Evolutionary conservation across 2,797 vertebrate genomes (phyloP), one percentile per base, ranked within the genome.

Genomic region (Pseudomugil gertrudae): DNA sequence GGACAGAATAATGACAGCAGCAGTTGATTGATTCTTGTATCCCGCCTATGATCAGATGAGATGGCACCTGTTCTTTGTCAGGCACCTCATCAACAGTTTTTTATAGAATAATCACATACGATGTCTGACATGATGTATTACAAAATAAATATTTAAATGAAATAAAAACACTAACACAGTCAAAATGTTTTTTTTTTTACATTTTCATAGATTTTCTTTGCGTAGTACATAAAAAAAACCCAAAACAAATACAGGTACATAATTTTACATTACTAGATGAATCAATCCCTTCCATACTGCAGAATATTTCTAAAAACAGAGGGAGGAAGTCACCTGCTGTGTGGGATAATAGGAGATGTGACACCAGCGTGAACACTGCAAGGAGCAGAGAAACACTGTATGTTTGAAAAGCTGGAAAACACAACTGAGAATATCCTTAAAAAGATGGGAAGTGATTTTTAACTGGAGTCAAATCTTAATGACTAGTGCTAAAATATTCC

Each of bases 121-220:
- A 65, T 71, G 65, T 19, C 8, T 58, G 57, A 63, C 66, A 76
- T 63, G 36, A 47, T 86, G 87, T 88, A 84, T 87, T 76, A 84
- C 54, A 84, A 85, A 88, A 89, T 89, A 88, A 89, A 89, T 84
- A 89, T 85, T 79, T 57, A 57, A 76, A 73, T 50, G 74, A 85
- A 84, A 78, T 61, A 63, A 71, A 85, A 83, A 79, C 57, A 72
- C 60, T 66, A 72, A 64, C 53, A 74, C 23, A 64, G 45, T 66
- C 63, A 57, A 76, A 70, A 76, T 57, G 51, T 56, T 59, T 56
- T 59, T 48, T 33, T 77, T 80, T 74, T 65, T 76, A 76, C 74
- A 82, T 70, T 78, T 74, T 79, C 68, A 83, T 84, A 79, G 45
- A 77, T 66, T 72, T 80, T 79, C 69, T 84, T 76, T 61, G 57